Conservation (phyloP, 2,797 vertebrate genomes). For the Mus spretus region DNA sequence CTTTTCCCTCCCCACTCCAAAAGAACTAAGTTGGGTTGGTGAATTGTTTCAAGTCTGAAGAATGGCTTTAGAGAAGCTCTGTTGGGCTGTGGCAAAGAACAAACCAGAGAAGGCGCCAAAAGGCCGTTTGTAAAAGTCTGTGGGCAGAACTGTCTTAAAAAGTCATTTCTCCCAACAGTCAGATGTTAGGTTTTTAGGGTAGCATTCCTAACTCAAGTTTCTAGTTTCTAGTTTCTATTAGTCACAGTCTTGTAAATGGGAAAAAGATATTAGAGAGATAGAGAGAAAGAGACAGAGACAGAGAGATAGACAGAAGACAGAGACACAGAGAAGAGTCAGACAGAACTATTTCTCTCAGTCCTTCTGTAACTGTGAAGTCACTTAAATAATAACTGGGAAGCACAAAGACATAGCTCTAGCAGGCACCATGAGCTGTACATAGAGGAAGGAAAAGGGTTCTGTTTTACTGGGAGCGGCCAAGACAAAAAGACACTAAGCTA, state of each 20-base stretch:
- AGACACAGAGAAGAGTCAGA: neutral
- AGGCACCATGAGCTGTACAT: neutral
- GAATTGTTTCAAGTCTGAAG: neutral
- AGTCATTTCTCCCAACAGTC: neutral
- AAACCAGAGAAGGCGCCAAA: neutral
- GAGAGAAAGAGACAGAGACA: neutral
- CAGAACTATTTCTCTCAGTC: neutral
- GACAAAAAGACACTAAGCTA: slow-evolving; percentile 2
- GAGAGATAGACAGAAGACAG: neutral
- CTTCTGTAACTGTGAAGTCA: slow-evolving; percentile 15
- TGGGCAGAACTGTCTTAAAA: neutral
- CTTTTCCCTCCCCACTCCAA: neutral
- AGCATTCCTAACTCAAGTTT: neutral
- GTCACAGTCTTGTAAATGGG: slow-evolving; percentile 14
- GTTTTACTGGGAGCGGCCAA: neutral
- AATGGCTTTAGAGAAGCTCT: neutral
- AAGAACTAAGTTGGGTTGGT: neutral
- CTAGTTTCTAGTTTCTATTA: slow-evolving; percentile 18
- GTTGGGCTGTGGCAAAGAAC: neutral
- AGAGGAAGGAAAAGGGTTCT: neutral
- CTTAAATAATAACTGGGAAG: neutral
- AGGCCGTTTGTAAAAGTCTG: neutral
- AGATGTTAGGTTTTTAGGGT: neutral
- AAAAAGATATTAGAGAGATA: slow-evolving; percentile 26
- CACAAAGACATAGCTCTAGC: neutral